Evolutionary conservation across 2,797 vertebrate species (phyloP), one percentile per base, ranked within the genome.

Genomic region (Coilia nasus): DNA sequence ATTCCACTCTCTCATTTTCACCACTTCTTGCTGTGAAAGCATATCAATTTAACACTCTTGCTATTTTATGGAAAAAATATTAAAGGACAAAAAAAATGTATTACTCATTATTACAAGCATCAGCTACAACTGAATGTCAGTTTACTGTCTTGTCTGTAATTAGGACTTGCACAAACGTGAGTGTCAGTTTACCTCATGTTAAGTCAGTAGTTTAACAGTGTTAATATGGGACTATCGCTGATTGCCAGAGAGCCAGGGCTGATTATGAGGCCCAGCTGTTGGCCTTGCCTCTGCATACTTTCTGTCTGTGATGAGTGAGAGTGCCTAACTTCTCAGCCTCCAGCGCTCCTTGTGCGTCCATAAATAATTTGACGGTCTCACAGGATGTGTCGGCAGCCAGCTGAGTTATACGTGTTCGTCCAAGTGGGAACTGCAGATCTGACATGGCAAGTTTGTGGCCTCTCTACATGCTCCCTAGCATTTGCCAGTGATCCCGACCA

Each of bases 191-290:
- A 78, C 21, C 41, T 17, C 83, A 87, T 83, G 84, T 87, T 83
- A 85, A 87, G 71, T 78, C 71, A 78, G 44, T 78, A 44, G 71
- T 78, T 44, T 6, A 75, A 23, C 67, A 17, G 35, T 78, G 71
- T 44, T 44, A 78, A 78, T 78, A 44, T 78, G 71, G 28, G 59
- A 28, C 28, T 82, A 41, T 31, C 35, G 81, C 50, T 57, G 31
- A 84, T 60, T 83, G 85, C 84, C 83, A 83, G 78, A 86, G 7
- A 78, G 81, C 84, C 82, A 83, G 83, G 84, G 83, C 87, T 86
- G 87, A 87, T 88, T 83, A 87, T 88, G 88, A 81, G 47, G 83
- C 84, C 50, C 87, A 89, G 87, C 84, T 89, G 87, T 80, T 83
- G 87, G 85, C 87, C 35, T 86, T 56, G 31, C 81, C 71, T 41